Evolutionary conservation across 2,888 invertebrate species (phyloP).

Genomic region (Lasioglossum zephyrum): DNA sequence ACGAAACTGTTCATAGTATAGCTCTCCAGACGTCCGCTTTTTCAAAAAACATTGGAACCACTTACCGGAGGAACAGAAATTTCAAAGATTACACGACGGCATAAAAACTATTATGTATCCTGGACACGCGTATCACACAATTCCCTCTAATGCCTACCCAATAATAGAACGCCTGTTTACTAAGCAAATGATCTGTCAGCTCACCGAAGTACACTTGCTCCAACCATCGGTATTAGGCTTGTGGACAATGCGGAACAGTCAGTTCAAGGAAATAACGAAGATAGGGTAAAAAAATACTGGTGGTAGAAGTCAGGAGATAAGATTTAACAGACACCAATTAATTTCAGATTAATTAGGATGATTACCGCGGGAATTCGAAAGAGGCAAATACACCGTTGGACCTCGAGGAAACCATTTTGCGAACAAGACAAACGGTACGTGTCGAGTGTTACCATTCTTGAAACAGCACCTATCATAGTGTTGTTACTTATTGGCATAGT

Average conservation of each 20-base stretch:
- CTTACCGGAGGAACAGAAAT: constrained; percentile 52
- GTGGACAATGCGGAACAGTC: constrained; percentile 68
- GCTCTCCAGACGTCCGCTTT: constrained; percentile 41
- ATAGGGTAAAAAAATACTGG: constrained; percentile 69
- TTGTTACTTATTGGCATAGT: constrained; percentile 70
- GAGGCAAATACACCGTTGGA: constrained; percentile 73
- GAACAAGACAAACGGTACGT: constrained; percentile 64
- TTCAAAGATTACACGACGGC: constrained; percentile 66
- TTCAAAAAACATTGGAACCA: constrained; percentile 52
- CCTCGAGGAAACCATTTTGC: constrained; percentile 75
- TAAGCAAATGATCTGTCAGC: constrained; percentile 77
- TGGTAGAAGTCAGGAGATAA: background rate
- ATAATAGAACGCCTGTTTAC: constrained; percentile 73
- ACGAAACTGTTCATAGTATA: constrained; percentile 27
- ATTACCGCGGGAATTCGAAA: constrained; percentile 72
- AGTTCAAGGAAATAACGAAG: constrained; percentile 75
- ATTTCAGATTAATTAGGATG: constrained; percentile 71
- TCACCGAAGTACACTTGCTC: constrained; percentile 77
- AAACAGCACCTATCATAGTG: constrained; percentile 74
- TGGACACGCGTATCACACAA: constrained; percentile 76
- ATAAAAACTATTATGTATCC: constrained; percentile 67
- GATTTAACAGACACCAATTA: background rate
- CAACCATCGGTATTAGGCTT: constrained; percentile 59
- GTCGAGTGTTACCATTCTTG: constrained; percentile 76
- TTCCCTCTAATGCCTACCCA: constrained; percentile 75